Percentiles rank a stretch among this genome's conserved stretches.
These are phyloP conservation scores for Limnephilus lunatus DNA, from an alignment of 2,888 invertebrate genomes.

Conservation along the genomic window DNA sequence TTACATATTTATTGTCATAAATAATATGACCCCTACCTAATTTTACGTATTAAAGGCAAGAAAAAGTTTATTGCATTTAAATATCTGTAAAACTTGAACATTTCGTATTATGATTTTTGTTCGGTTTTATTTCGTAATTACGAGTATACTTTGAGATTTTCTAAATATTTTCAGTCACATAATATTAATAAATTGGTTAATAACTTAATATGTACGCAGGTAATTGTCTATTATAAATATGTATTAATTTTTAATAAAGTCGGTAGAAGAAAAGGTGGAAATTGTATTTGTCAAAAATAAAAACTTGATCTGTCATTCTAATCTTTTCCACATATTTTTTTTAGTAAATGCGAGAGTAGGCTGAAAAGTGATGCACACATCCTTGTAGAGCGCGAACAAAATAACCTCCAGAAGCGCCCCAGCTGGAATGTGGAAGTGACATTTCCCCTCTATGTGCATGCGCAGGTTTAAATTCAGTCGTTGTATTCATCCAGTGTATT, in stretches of 20 bases:
- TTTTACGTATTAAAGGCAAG: neutral
- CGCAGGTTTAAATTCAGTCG: no score
- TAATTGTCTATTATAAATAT: neutral
- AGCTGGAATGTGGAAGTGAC: no score
- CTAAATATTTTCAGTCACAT: constrained; percentile 21
- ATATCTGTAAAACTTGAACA: constrained; percentile 24
- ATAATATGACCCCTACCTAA: neutral
- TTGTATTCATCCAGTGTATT: no score
- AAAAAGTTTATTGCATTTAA: neutral
- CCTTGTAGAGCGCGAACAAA: no score
- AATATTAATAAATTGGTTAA: constrained; percentile 9
- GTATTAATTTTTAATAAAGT: neutral
- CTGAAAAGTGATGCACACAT: no score
- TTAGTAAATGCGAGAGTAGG: no score
- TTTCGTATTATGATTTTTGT: neutral
- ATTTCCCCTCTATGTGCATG: no score
- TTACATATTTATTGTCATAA: neutral
- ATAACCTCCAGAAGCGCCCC: no score
- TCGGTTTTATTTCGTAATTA: neutral
- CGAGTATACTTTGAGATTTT: neutral
- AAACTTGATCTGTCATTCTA: neutral
- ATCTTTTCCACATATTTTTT: neutral
- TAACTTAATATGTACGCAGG: constrained; percentile 10
- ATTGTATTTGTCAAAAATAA: neutral
- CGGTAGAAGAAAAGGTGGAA: neutral